Evolutionary conservation across 2,888 invertebrate genomes (phyloP).

Genomic region (Mylabris sibirica): DNA sequence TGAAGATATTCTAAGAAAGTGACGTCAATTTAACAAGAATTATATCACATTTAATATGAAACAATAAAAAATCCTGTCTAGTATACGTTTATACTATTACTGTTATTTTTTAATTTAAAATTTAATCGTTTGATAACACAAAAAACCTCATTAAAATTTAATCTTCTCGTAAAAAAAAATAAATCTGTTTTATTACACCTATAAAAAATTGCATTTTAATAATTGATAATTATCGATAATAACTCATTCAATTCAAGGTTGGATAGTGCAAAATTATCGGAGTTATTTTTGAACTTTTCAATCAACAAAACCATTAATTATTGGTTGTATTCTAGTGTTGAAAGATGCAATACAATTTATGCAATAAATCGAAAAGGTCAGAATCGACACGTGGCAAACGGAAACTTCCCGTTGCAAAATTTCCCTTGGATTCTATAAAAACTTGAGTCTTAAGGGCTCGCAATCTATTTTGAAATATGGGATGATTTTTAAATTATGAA

Average conservation of each 20-base stretch:
- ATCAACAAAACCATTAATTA: background rate
- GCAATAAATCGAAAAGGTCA: no score
- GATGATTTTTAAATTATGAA: no score
- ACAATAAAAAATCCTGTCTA: background rate
- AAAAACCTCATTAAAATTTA: background rate
- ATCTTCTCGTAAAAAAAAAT: background rate
- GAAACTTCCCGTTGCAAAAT: no score
- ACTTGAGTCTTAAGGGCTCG: no score
- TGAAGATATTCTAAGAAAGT: slow-evolving; percentile 32
- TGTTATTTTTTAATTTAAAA: background rate
- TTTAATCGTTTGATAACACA: background rate
- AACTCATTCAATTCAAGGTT: background rate
- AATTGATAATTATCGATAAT: background rate
- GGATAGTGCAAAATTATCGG: background rate
- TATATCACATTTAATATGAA: background rate
- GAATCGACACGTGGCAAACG: no score
- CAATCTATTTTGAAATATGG: no score
- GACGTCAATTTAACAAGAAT: slow-evolving; percentile 32
- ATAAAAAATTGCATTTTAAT: background rate
- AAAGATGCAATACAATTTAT: no score
- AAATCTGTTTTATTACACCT: background rate
- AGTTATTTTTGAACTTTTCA: background rate
- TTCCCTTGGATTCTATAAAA: no score
- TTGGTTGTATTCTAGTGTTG: no score
- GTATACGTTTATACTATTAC: background rate